These are phyloP conservation scores for Drosophila bunnanda DNA, from an alignment of 2,888 invertebrate genomes.

Conservation along the genomic window DNA sequence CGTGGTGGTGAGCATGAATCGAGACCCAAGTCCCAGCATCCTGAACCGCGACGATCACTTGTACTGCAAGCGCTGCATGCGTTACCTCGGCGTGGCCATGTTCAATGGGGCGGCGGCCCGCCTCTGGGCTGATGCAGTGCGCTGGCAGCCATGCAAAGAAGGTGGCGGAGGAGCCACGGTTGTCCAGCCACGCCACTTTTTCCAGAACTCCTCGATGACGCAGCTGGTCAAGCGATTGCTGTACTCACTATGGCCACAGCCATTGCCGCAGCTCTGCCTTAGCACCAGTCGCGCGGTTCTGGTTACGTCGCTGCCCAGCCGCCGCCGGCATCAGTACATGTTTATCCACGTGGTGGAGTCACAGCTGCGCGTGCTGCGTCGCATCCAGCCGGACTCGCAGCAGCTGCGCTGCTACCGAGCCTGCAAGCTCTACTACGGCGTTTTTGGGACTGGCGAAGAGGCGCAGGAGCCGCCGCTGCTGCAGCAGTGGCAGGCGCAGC, in stretches of 20 bases:
- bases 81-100: slow-evolving; percentile 71
- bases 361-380: slow-evolving; percentile 73
- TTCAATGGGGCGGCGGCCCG: slow-evolving; percentile 72
- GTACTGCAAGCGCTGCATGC: slow-evolving; percentile 75
- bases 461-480: slow-evolving; percentile 18
- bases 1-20: slow-evolving; percentile 64
- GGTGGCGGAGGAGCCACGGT: not conserved
- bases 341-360: slow-evolving; percentile 81
- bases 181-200: slow-evolving; percentile 43
- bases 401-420: slow-evolving; percentile 46
- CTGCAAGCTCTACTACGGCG: slow-evolving; percentile 63
- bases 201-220: slow-evolving; percentile 47
- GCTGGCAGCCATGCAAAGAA: slow-evolving; percentile 30
- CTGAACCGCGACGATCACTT: slow-evolving; percentile 62
- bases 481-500: slow-evolving; percentile 58
- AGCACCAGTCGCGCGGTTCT: slow-evolving; percentile 61
- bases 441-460: slow-evolving; percentile 19
- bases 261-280: slow-evolving; percentile 28
- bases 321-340: slow-evolving; percentile 71
- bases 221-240: slow-evolving; percentile 69
- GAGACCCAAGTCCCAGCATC: slow-evolving; percentile 27
- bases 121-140: slow-evolving; percentile 79
- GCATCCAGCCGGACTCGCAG: slow-evolving; percentile 42
- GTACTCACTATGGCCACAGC: slow-evolving; percentile 58
- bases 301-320: slow-evolving; percentile 67